Conservation (phyloP, 2,797 vertebrate genomes). For the Poeciliopsis paucimaculata region DNA sequence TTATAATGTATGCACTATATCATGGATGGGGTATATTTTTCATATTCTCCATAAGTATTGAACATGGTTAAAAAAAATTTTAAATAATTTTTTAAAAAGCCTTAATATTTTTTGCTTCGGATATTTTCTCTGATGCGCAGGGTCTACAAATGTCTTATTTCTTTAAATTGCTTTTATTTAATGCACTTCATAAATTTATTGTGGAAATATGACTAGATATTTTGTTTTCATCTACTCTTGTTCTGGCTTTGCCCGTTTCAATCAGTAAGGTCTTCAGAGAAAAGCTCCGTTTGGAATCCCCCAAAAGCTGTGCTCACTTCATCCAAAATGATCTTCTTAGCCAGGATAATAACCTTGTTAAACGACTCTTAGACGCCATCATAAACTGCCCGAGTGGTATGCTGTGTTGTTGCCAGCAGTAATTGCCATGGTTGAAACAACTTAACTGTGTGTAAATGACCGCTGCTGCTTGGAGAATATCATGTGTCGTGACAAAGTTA, state of each 20-base stretch:
- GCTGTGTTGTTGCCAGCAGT: conserved; percentile 67
- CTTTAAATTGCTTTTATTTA: not conserved
- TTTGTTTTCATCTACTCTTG: conserved; percentile 11
- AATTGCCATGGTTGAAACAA: conserved; percentile 71
- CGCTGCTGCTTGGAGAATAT: conserved; percentile 69
- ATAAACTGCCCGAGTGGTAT: conserved; percentile 55
- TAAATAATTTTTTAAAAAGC: not conserved
- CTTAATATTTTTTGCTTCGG: not conserved
- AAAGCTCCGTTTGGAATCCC: conserved; percentile 43
- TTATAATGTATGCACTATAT: conserved; percentile 53
- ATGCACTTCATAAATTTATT: not conserved
- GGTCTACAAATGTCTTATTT: not conserved
- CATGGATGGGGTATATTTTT: conserved; percentile 26
- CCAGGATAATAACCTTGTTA: conserved; percentile 49
- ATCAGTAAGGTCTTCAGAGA: conserved; percentile 49
- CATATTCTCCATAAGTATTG: conserved; percentile 23
- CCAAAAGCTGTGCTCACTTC: conserved; percentile 38
- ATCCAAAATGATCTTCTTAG: conserved; percentile 32
- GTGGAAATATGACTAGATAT: not conserved
- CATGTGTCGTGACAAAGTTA: conserved; percentile 70
- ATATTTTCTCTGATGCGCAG: not conserved
- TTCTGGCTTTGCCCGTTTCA: conserved; percentile 43
- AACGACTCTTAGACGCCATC: conserved; percentile 54
- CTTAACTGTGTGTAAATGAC: conserved; percentile 77
- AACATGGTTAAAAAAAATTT: not conserved